These are phyloP conservation scores for Hydrolagus affinis DNA, from an alignment of 2,113 vertebrate genomes.

Conservation along the genomic window DNA sequence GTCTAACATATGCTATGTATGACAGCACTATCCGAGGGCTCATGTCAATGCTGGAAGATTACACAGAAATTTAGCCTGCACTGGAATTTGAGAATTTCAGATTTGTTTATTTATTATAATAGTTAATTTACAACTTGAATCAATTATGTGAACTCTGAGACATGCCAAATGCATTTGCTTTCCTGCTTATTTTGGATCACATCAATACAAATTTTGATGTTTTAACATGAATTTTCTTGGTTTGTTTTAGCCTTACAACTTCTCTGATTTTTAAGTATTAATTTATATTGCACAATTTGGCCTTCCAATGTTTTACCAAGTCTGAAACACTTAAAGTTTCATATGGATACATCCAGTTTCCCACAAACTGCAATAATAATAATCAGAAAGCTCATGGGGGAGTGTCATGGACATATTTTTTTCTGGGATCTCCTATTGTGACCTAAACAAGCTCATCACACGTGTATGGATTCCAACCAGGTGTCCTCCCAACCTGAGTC, in stretches of 20 bases:
- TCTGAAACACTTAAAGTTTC: slow-evolving; percentile 1
- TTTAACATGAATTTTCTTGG: background rate
- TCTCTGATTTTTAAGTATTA: background rate
- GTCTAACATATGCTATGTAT: background rate
- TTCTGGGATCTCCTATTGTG: too few relatives aligned
- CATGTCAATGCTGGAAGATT: too few relatives aligned
- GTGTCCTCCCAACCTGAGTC: too few relatives aligned
- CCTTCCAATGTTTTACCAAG: slow-evolving; percentile 21
- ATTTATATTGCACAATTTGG: slow-evolving; percentile 1
- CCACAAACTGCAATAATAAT: too few relatives aligned
- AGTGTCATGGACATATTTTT: too few relatives aligned
- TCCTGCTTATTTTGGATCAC: background rate
- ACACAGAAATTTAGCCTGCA: background rate
- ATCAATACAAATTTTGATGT: background rate
- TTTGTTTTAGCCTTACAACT: slow-evolving; percentile 1
- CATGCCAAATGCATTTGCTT: background rate
- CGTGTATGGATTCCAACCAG: too few relatives aligned
- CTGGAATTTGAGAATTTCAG: background rate
- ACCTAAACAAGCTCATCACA: too few relatives aligned
- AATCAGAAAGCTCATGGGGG: too few relatives aligned
- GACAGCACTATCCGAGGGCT: background rate
- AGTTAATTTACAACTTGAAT: slow-evolving; percentile 11
- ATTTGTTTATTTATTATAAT: background rate
- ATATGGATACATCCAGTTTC: slow-evolving; percentile 19
- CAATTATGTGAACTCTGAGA: background rate